Evolutionary conservation across 2,797 vertebrate genomes (phyloP), one percentile per base, ranked within the genome.

Genomic region (Manis pentadactyla): DNA sequence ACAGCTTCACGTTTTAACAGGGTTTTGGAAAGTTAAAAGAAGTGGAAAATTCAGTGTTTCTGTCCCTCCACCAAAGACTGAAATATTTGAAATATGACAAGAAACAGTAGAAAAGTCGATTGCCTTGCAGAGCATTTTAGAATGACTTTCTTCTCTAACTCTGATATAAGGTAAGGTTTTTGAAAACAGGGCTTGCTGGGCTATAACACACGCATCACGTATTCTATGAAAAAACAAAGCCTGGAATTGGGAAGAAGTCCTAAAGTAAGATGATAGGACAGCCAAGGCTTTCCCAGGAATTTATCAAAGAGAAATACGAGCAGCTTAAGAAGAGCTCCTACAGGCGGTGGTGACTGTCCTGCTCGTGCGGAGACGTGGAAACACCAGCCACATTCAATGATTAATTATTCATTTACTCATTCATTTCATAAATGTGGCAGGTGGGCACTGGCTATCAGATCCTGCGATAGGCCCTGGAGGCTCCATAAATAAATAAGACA

Each of bases 171-270:
- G 49, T 2, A 31, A 71, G 31, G 34, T 31, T 63, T 90, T 66
- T 23, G 27, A 46, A 79, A 8, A 34, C 1, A n/a, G 1, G 29
- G 29, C 68, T 85, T 42, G 25, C n/a, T 18, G n/a, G 31, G 61
- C 21, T 4, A 2, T 29, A 0, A 12, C 39, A 31, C 46, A 46
- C 2, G 46, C 46, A 46, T 10, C 46, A 46, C 0, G 0, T 8
- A 5, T 42, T 73, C 25, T 9, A 53, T 61, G 63, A 66, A 46
- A 93, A 57, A 23, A 11, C 7, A 53, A 64, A 73, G 49, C 34
- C 25, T 78, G 51, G 78, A 23, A 78, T 66, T 13, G 68, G 59
- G 46, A 68, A 57, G 15, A 59, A 8, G 31, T 21, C 49, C 57
- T 71, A 11, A 71, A 27, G 63, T 34, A 79, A 68, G 15, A 37